phyloP scores from a whole-genome alignment of 2,113 vertebrate genomes.

The Hirundichthys speculiger region DNA sequence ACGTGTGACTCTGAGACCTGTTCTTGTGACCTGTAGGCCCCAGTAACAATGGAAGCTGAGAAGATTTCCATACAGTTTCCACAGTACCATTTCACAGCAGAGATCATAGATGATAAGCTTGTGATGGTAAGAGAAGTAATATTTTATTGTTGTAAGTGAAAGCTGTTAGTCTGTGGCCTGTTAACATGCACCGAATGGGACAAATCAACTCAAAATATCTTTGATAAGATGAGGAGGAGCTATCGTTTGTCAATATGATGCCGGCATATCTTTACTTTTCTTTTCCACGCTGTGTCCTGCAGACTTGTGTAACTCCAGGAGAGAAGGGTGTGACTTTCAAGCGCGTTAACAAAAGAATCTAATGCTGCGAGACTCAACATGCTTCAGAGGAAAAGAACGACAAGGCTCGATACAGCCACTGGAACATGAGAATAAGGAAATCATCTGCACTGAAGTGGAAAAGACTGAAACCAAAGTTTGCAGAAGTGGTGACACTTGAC shows the following conservation, averaged over 20 bases:
- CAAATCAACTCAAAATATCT: too few species aligned
- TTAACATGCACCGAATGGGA: too few species aligned
- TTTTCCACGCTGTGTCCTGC: background rate
- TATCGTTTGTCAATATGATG: background rate
- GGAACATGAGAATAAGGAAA: background rate
- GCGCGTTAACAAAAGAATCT: slow-evolving; percentile 81
- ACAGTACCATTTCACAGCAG: slow-evolving; percentile 84
- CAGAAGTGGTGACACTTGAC: background rate
- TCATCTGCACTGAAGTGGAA: background rate
- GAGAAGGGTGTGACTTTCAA: slow-evolving; percentile 82
- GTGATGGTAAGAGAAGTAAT: slow-evolving; percentile 82
- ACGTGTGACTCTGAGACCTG: background rate
- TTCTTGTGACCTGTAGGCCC: slow-evolving; percentile 72
- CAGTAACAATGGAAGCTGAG: slow-evolving; percentile 78
- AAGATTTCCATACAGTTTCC: slow-evolving; percentile 84
- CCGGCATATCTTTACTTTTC: background rate
- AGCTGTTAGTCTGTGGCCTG: too few species aligned
- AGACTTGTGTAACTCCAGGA: slow-evolving; percentile 68
- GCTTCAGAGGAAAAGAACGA: slow-evolving; percentile 2
- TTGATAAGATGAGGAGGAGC: background rate
- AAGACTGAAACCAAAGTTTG: background rate
- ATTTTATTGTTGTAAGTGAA: too few species aligned
- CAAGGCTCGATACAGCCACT: background rate
- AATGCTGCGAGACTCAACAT: slow-evolving; percentile 42
- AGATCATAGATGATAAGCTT: slow-evolving; percentile 84